Evolutionary conservation across 92 coral and sea anemone genomes (phyloP).

Genomic region (Palythoa grandiflora): DNA sequence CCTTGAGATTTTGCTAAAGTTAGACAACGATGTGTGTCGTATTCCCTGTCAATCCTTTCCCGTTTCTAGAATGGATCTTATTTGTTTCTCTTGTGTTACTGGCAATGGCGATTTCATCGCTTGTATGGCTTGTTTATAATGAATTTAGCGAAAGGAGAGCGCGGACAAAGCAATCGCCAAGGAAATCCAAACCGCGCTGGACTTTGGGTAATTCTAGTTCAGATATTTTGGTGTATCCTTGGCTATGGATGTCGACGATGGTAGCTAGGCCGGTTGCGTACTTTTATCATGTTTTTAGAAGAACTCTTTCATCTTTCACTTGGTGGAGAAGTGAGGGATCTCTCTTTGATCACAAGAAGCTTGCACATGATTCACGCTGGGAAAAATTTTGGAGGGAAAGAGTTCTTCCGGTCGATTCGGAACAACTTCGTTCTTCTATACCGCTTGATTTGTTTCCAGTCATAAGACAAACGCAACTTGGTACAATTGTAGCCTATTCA

Average conservation of each 20-base stretch:
- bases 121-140: constrained; percentile 58
- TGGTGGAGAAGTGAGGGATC: constrained; percentile 80
- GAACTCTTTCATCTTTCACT: constrained; percentile 68
- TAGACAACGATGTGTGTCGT: constrained; percentile 79
- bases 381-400: constrained; percentile 90
- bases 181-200: constrained; percentile 51
- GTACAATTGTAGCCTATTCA: constrained; percentile 89
- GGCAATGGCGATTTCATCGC: constrained; percentile 49
- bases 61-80: constrained; percentile 75
- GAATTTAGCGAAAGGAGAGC: constrained; percentile 35
- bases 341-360: constrained; percentile 73
- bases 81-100: constrained; percentile 77
- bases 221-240: constrained; percentile 56
- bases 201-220: constrained; percentile 24
- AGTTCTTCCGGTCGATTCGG: constrained; percentile 83
- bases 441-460: constrained; percentile 88
- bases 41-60: constrained; percentile 81
- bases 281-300: constrained; percentile 69
- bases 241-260: constrained; percentile 69
- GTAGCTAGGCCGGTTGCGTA: constrained; percentile 56
- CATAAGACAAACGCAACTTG: constrained; percentile 84
- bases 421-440: constrained; percentile 71
- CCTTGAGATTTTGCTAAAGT: constrained; percentile 3
- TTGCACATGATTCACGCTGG: constrained; percentile 82
- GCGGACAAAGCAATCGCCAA: constrained; percentile 25